Evolutionary conservation across 1,140 invertebrate genomes (phyloP).

Genomic region (Pararge aegeria): DNA sequence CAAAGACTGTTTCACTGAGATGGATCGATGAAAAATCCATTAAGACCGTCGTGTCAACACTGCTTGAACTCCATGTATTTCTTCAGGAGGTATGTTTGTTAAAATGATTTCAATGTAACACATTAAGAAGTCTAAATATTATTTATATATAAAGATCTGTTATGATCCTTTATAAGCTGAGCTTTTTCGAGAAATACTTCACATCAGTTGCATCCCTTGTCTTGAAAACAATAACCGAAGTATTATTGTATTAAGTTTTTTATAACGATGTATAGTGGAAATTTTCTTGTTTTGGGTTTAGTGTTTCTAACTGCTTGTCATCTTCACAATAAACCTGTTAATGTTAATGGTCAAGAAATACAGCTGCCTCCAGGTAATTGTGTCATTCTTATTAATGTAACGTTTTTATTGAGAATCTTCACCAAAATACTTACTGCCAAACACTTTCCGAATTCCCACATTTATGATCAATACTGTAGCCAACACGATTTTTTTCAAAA

Average conservation of each 20-base stretch:
- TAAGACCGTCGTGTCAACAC: conserved; percentile 31
- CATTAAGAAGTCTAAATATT: conserved; percentile 27
- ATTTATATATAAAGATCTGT: conserved; percentile 16
- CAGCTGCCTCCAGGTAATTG: conserved; percentile 53
- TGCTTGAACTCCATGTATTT: conserved; percentile 35
- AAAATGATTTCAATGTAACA: conserved; percentile 49
- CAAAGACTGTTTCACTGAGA: neutral
- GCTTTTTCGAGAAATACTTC: conserved; percentile 15
- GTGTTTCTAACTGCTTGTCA: conserved; percentile 38
- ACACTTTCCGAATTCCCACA: too few species aligned
- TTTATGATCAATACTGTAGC: too few species aligned
- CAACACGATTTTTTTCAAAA: too few species aligned
- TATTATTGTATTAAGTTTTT: neutral
- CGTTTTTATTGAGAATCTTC: too few species aligned
- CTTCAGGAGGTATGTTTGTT: conserved; percentile 31
- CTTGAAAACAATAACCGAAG: conserved; percentile 6
- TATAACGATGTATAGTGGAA: conserved; percentile 29
- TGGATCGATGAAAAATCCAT: conserved; percentile 25
- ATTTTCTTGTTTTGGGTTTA: conserved; percentile 23
- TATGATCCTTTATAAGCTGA: conserved; percentile 41
- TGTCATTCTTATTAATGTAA: too few species aligned
- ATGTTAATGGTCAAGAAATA: conserved; percentile 53
- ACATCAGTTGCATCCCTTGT: conserved; percentile 20
- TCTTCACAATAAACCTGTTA: conserved; percentile 43
- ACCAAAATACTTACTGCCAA: too few species aligned